Evolutionary conservation across 2,888 invertebrate species (phyloP).

Genomic region (Tenthredo scrophulariae): DNA sequence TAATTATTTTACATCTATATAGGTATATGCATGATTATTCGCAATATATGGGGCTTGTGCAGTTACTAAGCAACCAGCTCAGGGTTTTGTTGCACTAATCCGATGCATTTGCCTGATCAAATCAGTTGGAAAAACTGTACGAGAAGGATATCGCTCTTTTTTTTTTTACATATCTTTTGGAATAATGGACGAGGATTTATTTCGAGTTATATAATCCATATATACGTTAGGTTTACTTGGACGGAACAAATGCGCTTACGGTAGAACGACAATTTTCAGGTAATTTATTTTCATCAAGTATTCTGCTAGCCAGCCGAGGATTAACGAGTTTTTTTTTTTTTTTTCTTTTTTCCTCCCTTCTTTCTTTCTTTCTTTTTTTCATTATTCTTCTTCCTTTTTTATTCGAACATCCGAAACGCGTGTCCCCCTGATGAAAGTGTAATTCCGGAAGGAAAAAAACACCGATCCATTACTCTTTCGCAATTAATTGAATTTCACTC

Average conservation of each 20-base stretch:
- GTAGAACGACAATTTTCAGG: conserved; percentile 10
- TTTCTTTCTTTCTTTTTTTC: not conserved
- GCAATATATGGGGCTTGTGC: not conserved
- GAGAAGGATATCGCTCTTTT: not conserved
- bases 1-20: not conserved
- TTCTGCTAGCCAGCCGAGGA: conserved; percentile 8
- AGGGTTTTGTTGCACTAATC: not conserved
- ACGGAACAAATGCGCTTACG: not conserved
- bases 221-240: not conserved
- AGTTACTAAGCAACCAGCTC: not conserved
- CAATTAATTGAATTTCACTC: conserved; percentile 33
- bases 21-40: not conserved
- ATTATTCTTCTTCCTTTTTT: not conserved
- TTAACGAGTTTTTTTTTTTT: conserved; percentile 31
- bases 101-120: not conserved
- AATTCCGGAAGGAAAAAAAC: conserved; percentile 17
- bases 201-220: conserved; percentile 9
- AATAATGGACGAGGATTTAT: not conserved
- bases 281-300: conserved; percentile 32
- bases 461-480: conserved; percentile 34
- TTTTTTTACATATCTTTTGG: not conserved
- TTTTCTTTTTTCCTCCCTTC: not conserved
- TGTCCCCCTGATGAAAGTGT: not conserved
- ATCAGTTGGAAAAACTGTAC: not conserved
- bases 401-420: conserved; percentile 18